phyloP scores from a whole-genome alignment of 2,888 invertebrate species.

The Allolobophora icterica region DNA sequence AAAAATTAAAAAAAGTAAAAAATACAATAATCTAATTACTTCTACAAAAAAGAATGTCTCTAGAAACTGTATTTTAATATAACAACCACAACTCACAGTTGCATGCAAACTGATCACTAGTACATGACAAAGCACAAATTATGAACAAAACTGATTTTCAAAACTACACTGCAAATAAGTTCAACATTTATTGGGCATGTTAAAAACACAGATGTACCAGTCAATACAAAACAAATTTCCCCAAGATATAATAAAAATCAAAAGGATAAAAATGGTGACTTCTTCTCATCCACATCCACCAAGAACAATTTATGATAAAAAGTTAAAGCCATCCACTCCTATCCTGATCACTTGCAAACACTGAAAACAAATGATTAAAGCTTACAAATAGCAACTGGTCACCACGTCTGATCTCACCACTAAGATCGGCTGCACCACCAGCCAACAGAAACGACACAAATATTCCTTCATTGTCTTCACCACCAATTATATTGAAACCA shows the following conservation, averaged over 20 bases:
- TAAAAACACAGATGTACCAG: too few relatives aligned
- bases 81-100: neutral
- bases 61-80: too few relatives aligned
- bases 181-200: too few relatives aligned
- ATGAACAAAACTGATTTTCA: neutral
- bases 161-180: neutral
- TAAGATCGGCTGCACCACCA: slow-evolving; percentile 95
- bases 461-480: slow-evolving; percentile 95
- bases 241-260: neutral
- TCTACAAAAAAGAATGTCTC: neutral
- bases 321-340: neutral
- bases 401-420: slow-evolving; percentile 85
- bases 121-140: neutral
- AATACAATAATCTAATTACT: too few relatives aligned
- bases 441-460: slow-evolving; percentile 97
- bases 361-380: neutral
- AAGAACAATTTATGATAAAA: neutral
- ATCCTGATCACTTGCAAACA: neutral
- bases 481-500: slow-evolving; percentile 98
- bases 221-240: too few relatives aligned
- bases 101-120: neutral
- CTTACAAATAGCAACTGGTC: slow-evolving; percentile 83
- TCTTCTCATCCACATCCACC: too few relatives aligned
- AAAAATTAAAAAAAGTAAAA: too few relatives aligned
- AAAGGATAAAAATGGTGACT: neutral